Conservation (phyloP, 2,113 vertebrate species). For the Asarcornis scutulata region DNA sequence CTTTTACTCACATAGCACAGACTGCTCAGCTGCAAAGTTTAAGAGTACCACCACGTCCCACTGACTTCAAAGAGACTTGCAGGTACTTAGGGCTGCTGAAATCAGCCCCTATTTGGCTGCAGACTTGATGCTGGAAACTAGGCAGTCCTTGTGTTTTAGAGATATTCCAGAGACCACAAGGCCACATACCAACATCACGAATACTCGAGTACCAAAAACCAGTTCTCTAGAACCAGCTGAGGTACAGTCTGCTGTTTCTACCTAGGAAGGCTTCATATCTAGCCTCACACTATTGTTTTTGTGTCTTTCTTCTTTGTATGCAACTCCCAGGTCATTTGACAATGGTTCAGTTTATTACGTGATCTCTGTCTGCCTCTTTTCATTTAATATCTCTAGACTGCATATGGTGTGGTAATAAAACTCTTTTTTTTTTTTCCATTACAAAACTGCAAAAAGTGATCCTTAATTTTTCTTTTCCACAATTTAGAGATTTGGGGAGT, state of each 20-base stretch:
- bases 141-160: not conserved
- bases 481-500: not conserved
- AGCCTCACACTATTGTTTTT: not conserved
- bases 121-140: not conserved
- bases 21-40: accelerated
- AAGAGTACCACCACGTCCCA: not conserved
- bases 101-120: not conserved
- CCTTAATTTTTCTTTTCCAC: not conserved
- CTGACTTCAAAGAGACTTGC: not conserved
- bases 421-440: not conserved
- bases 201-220: not conserved
- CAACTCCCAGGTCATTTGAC: not conserved
- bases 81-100: not conserved
- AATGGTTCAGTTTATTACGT: not conserved
- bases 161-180: not conserved
- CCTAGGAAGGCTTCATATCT: not conserved
- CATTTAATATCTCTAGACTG: not conserved
- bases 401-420: too few relatives aligned
- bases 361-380: not conserved
- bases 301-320: not conserved
- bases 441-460: not conserved
- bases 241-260: not conserved
- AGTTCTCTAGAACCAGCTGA: not conserved
- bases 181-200: not conserved
- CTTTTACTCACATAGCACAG: accelerated